Evolutionary conservation across 2,113 vertebrate genomes (phyloP), one percentile per base, ranked within the genome.

Genomic region (Tichodroma muraria): DNA sequence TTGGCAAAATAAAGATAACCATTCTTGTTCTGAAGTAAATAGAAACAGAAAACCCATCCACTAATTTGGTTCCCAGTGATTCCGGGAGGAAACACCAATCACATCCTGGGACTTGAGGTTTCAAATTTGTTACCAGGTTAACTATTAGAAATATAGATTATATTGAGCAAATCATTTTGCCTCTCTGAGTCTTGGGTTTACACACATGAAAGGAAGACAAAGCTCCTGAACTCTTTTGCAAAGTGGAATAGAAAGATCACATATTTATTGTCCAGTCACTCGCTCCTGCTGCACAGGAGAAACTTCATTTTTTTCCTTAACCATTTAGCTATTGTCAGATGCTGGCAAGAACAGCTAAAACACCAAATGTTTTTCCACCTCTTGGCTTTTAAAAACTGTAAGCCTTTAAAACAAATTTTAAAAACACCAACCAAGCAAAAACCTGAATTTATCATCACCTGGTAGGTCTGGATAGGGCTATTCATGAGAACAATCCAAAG

Each of bases 401-500:
- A 95, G 54, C 6, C 50, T 47, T 93, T 88, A 95, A 95, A 96
- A 93, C 83, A 96, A 94, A 90, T 94, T 90, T 81, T 19, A 95
- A 95, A 94, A 97, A 83, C 54, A 96, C 60, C 24, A 95, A 85
- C 89, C 33, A 91, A 96, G 90, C 94, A 93, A 95, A 94, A 94
- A 79, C 30, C 25, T 75, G 84, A 79, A 85, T 95, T 96, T 96
- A 94, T 96, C 89, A 89, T 83, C 88, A 90, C 89, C 88, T 93
- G 64, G 57, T 96, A 88, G 93, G 92, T 89, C 85, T 88, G 76
- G 76, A 73, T 83, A 81, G 78, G 94, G 85, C 93, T 97, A 89
- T 94, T 96, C 94, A 84, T 89, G 89, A 93, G 81, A 93, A 94
- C 93, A 96, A 94, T 93, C 81, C 94, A 95, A 95, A 94, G 94